These are phyloP conservation scores for Gallinago undulata DNA, from an alignment of 2,113 vertebrate species.

Conservation along the genomic window DNA sequence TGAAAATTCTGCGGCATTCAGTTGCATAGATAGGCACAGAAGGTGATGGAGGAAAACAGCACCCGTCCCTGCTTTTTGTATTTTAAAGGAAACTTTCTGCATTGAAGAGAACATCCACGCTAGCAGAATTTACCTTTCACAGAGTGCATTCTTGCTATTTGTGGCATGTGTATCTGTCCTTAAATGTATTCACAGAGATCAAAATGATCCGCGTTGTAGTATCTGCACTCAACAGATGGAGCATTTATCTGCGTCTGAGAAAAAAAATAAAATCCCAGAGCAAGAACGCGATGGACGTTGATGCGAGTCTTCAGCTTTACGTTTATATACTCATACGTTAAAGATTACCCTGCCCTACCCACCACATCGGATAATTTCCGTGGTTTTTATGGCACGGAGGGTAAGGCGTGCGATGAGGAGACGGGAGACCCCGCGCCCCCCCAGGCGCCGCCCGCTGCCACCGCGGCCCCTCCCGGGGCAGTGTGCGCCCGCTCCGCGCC, in stretches of 20 bases:
- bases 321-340: background rate
- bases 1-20: background rate
- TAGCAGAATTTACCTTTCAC: background rate
- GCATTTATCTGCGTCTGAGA: background rate
- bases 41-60: background rate
- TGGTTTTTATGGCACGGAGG: background rate
- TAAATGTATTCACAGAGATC: background rate
- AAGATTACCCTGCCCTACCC: background rate
- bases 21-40: rapidly evolving
- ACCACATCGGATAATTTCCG: background rate
- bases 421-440: too few species aligned
- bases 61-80: background rate
- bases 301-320: background rate
- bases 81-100: background rate
- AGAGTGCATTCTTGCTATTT: background rate
- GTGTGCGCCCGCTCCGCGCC: background rate
- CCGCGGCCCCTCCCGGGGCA: background rate
- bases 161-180: background rate
- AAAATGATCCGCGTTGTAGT: background rate
- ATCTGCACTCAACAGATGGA: slow-evolving; percentile 20
- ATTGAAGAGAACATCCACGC: background rate
- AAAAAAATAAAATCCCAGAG: background rate
- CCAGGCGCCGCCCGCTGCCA: background rate
- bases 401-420: rapidly evolving
- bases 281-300: background rate